Percentiles rank a stretch among this genome's conserved stretches.
Evolutionary conservation across 2,797 vertebrate genomes (phyloP).

Genomic region (Manis javanica): DNA sequence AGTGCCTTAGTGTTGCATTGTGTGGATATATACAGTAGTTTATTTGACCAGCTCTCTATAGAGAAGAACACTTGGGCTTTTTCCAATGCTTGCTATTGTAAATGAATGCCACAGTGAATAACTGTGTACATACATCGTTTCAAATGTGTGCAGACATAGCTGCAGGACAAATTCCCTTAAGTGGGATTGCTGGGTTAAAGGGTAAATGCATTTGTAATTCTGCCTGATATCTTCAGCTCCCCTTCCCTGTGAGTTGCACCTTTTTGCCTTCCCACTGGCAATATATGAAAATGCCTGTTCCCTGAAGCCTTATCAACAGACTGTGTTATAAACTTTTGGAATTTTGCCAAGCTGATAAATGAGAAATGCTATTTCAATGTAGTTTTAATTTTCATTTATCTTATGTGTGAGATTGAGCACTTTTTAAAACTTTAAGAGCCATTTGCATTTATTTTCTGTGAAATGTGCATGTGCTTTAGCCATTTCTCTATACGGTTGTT

Average conservation of each 20-base stretch:
- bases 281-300: neutral
- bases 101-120: neutral
- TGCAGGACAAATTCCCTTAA: neutral
- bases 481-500: constrained; percentile 43
- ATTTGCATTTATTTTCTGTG: constrained; percentile 63
- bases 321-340: constrained; percentile 38
- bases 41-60: neutral
- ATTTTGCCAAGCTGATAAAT: constrained; percentile 64
- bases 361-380: constrained; percentile 48
- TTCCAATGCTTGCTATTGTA: neutral
- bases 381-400: constrained; percentile 74
- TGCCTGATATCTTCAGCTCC: neutral
- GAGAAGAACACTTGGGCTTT: neutral
- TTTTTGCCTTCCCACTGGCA: neutral
- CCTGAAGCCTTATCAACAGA: constrained; percentile 41
- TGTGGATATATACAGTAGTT: neutral
- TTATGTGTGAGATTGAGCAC: constrained; percentile 54
- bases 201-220: neutral
- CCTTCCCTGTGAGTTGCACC: neutral
- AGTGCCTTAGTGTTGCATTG: neutral
- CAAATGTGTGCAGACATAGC: neutral
- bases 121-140: fast-evolving
- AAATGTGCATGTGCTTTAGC: constrained; percentile 49
- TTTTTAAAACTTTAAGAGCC: constrained; percentile 68
- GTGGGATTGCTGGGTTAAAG: neutral